These are phyloP conservation scores for Bostrychus sinensis DNA, from an alignment of 2,113 vertebrate species.

Conservation along the genomic window DNA sequence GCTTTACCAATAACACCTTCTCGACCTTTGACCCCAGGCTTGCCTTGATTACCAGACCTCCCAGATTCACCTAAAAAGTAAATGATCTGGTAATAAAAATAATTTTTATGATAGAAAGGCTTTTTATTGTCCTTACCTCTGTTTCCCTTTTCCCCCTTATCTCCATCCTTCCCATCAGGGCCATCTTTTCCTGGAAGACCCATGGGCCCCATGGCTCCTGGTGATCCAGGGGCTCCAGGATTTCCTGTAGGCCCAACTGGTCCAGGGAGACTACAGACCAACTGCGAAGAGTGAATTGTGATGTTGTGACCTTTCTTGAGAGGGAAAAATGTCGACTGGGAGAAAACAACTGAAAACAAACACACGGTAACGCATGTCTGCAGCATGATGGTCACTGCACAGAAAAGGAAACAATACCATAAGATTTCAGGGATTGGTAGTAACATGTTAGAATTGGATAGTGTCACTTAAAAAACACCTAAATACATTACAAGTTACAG, in stretches of 20 bases:
- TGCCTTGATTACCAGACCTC: constrained; percentile 87
- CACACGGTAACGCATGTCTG: constrained; percentile 81
- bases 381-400: constrained; percentile 82
- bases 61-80: constrained; percentile 73
- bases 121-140: constrained; percentile 84
- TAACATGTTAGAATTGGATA: constrained; percentile 2
- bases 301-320: constrained; percentile 72
- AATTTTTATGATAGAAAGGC: too few relatives aligned
- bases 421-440: too few relatives aligned
- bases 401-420: constrained; percentile 3
- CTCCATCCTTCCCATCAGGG: constrained; percentile 87
- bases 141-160: constrained; percentile 84
- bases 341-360: constrained; percentile 78
- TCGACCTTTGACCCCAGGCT: constrained; percentile 87
- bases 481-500: too few relatives aligned
- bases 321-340: constrained; percentile 77
- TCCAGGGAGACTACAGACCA: constrained; percentile 89
- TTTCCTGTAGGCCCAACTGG: constrained; percentile 85
- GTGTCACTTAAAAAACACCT: too few relatives aligned
- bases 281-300: constrained; percentile 82
- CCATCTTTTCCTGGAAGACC: constrained; percentile 90
- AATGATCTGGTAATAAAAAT: too few relatives aligned
- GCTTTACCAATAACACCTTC: constrained; percentile 88
- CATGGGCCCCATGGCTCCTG: constrained; percentile 87
- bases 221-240: constrained; percentile 83